Base-by-base conservation (phyloP, 1,140 invertebrate genomes). In the Drosophila pseudoananassae region DNA sequence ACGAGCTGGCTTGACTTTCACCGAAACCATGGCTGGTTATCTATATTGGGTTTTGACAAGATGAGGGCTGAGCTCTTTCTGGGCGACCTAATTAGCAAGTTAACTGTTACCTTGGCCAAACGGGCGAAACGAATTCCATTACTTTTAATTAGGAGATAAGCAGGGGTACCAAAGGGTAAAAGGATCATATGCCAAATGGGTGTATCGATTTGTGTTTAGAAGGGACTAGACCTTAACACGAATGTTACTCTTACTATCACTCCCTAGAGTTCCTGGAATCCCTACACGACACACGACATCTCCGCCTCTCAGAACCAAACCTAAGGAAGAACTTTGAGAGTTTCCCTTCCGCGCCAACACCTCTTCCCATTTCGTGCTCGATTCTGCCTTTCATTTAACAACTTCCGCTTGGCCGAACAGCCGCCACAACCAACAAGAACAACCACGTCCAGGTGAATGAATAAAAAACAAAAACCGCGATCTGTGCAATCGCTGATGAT, bases 401-500 rank as follows among this genome's bases (percentile, higher is more conserved):
- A 87, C 82, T 87, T 87, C 82, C 82, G 82, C 83, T 88, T 87
- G 68, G 77, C 49, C 66, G 46, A 38, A 15, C 52, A 15, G 5
- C 31, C 27, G 40, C 20, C 9, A 17, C n/a, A 6, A 15, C 43
- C 43, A 17, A 23, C 15, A 46, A 17, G 8, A 47, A 45, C 60
- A 52, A 36, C 56, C 40, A 54, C 31, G 29, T n/a, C 49, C 47
- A 17, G 36, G 74, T 53, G 25, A 58, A 29, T 46, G 36, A 27
- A 57, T 56, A 47, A 57, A 55, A 50, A 57, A 49, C 65, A 66
- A 83, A 70, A 60, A 58, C 60, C 68, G 51, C 78, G 81, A 82
- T 85, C 82, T 70, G 73, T 77, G 78, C 82, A 87, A 87, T 84
- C 81, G 77, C 82, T 77, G 82, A 85, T 85, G 78, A 87, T 78